phyloP scores from a whole-genome alignment of 2,888 invertebrate genomes.

The Acleris emargana region DNA sequence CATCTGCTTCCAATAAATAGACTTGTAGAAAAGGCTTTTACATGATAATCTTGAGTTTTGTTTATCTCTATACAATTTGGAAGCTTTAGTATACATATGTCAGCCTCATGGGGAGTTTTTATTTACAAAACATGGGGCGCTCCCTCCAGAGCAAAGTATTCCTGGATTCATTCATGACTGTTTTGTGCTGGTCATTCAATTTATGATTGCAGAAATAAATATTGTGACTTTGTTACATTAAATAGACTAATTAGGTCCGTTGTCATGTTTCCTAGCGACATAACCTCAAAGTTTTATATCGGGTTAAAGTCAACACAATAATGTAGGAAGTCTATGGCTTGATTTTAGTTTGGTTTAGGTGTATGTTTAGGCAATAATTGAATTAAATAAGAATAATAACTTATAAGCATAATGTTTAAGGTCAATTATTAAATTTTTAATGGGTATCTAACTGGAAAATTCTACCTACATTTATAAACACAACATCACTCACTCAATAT shows the following conservation, averaged over 20 bases:
- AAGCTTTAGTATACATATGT: no score
- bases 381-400: not conserved
- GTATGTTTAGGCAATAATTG: not conserved
- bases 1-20: no score
- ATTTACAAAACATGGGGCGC: no score
- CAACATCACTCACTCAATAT: not conserved
- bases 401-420: not conserved
- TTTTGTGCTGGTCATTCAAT: no score
- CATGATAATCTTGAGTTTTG: no score
- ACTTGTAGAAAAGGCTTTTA: no score
- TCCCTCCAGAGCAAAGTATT: no score
- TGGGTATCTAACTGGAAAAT: conserved; percentile 14
- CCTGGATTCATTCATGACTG: no score
- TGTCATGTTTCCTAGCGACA: not conserved
- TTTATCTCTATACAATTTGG: no score
- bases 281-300: conserved; percentile 4
- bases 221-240: no score
- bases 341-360: not conserved
- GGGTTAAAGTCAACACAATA: not conserved
- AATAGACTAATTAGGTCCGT: not conserved
- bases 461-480: conserved; percentile 20
- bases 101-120: no score
- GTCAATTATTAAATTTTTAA: not conserved
- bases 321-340: not conserved
- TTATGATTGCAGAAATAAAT: no score